Conservation (phyloP, 2,888 invertebrate species). For the Drosophila quinaria region DNA sequence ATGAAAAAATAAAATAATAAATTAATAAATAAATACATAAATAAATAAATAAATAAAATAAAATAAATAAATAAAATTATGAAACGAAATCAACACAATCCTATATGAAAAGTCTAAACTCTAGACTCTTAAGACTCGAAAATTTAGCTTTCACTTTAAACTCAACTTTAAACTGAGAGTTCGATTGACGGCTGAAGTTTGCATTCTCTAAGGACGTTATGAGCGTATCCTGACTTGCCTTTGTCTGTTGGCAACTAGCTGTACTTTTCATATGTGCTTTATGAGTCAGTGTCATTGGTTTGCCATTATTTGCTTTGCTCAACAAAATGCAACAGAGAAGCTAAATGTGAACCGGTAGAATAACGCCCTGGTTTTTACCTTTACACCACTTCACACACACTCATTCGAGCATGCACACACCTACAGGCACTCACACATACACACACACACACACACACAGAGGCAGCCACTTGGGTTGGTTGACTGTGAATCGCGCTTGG, state of each 20-base stretch:
- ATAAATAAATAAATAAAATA: no score
- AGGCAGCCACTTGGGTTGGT: conserved; percentile 44
- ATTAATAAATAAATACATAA: no score
- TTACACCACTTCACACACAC: conserved; percentile 36
- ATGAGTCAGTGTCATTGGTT: conserved; percentile 30
- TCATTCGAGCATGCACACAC: conserved; percentile 10
- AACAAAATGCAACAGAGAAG: conserved; percentile 26
- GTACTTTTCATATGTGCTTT: background rate
- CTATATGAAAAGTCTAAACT: no score
- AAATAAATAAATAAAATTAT: no score
- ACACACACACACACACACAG: conserved; percentile 12
- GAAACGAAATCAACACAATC: no score
- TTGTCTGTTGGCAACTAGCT: background rate
- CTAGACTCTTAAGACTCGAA: no score
- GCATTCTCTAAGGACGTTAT: background rate
- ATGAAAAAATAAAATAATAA: no score
- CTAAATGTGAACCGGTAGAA: conserved; percentile 13
- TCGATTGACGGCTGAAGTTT: background rate
- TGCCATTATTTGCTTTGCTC: conserved; percentile 8
- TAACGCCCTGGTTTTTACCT: conserved; percentile 30
- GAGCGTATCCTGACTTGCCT: background rate
- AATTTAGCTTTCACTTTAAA: no score
- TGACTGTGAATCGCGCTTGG: conserved; percentile 54
- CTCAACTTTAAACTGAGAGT: background rate
- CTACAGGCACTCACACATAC: conserved; percentile 13